Evolutionary conservation across 2,888 invertebrate species (phyloP).

Genomic region (Halictus ligatus): DNA sequence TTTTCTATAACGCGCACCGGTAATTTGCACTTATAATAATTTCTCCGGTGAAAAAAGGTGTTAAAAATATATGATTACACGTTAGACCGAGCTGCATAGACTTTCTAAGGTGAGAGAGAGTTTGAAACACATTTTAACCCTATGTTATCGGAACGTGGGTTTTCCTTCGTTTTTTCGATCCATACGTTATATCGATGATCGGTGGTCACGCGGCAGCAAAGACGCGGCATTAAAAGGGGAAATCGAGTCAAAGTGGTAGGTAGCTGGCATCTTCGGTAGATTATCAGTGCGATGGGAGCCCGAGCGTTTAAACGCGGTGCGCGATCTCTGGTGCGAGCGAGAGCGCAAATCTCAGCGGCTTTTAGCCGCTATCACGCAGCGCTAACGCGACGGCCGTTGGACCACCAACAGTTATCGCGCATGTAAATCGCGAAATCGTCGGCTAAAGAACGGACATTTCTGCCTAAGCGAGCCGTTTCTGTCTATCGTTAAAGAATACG

Average conservation of each 20-base stretch:
- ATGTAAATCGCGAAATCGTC: slow-evolving; percentile 21
- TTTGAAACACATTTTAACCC: not conserved
- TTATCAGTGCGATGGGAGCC: slow-evolving; percentile 26
- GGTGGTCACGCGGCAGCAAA: not conserved
- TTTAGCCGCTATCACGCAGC: not conserved
- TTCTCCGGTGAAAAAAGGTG: not conserved
- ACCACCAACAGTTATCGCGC: not conserved
- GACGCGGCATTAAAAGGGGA: slow-evolving; percentile 43
- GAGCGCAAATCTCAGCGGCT: not conserved
- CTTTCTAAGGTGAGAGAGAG: not conserved
- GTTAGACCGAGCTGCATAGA: not conserved
- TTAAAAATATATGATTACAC: not conserved
- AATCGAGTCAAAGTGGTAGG: slow-evolving; percentile 51
- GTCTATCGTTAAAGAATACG: slow-evolving; percentile 3
- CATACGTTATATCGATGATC: not conserved
- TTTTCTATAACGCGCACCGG: not conserved
- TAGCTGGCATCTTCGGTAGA: slow-evolving; percentile 30
- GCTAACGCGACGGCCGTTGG: not conserved
- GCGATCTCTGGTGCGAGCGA: not conserved
- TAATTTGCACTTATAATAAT: not conserved
- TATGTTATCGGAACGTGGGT: not conserved
- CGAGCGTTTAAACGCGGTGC: slow-evolving; percentile 13
- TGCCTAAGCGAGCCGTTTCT: not conserved
- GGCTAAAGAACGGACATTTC: not conserved
- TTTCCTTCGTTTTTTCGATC: not conserved